Evolutionary conservation across 2,113 vertebrate species (phyloP), one percentile per base, ranked within the genome.

Genomic region (Passer domesticus): DNA sequence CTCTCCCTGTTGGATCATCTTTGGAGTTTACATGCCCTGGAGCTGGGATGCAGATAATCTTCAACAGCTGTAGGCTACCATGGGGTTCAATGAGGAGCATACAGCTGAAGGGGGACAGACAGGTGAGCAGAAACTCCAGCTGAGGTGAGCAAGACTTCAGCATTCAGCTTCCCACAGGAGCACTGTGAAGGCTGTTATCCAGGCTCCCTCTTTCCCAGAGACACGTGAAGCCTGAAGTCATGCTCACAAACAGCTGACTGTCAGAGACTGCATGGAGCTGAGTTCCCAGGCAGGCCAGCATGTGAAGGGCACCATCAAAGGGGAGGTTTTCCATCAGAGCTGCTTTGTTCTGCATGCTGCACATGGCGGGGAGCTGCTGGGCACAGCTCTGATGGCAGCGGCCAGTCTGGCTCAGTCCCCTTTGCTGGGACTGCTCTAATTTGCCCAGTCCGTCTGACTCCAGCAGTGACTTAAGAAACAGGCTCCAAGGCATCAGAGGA

Each of bases 241-340:
- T 13, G 39, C 68, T 78, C 43, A 20, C 35, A 77, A 85, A 72
- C 76, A 89, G 69, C 64, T 81, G 88, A 86, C 72, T 58, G 13
- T n/a, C 3, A 0, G 37, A 66, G 63, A 59, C 75, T 31, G 25
- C 43, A 69, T 0, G 0, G 43, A 88, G 63, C 47, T 53, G 41
- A 68, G 49, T 31, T 83, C 83, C 85, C 82, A 89, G 59, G 30
- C 79, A 70, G 68, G 39, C 50, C 53, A 60, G 24, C 82, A 30
- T 15, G 39, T 56, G 79, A 94, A 63, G 33, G 70, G 23, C 49
- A 9, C 64, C 72, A n/a, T 90, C 68, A 88, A 83, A 86, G 67
- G 9, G 16, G 39, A 85, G 31, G 25, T 6, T 76, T 88, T 47
- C 53, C 43, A 85, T 76, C 84, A 94, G 67, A 11, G 24, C 33